These are phyloP conservation scores for Clinocottus analis DNA, from an alignment of 2,113 vertebrate genomes.

Conservation along the genomic window DNA sequence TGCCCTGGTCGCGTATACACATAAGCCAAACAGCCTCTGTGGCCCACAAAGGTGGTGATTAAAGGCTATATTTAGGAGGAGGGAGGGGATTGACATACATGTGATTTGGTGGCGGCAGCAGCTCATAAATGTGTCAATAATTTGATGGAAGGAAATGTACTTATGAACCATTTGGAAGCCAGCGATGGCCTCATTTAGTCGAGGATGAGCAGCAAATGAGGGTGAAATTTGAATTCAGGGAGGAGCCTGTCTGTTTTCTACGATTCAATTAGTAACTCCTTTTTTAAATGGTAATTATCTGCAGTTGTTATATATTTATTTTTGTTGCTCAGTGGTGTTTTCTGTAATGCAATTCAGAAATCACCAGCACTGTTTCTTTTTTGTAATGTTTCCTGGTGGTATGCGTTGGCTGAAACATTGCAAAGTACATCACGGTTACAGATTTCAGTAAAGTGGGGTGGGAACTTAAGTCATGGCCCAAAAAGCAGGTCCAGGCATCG, in stretches of 20 bases:
- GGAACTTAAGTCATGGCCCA: neutral
- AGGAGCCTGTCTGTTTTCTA: neutral
- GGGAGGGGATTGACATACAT: conserved; percentile 15
- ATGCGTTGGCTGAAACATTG: too few species aligned
- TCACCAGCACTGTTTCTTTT: neutral
- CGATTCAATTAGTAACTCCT: neutral
- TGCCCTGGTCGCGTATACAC: neutral
- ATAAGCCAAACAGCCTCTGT: neutral
- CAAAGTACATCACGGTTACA: neutral
- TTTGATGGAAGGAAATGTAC: conserved; percentile 32
- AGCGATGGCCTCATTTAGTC: neutral
- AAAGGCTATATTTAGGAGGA: conserved; percentile 47
- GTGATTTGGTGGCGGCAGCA: conserved; percentile 26
- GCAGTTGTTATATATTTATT: too few species aligned
- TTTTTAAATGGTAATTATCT: neutral
- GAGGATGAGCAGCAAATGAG: neutral
- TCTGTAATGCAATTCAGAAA: neutral
- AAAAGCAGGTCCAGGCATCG: neutral
- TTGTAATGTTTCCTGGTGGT: neutral
- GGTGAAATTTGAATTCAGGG: neutral
- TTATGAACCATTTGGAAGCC: conserved; percentile 8
- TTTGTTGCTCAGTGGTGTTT: neutral
- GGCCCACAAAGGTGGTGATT: conserved; percentile 23
- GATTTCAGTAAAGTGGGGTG: neutral
- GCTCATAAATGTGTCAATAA: conserved; percentile 26